Evolutionary conservation across 1,140 invertebrate species (phyloP).

Genomic region (Metopolophium dirhodum): DNA sequence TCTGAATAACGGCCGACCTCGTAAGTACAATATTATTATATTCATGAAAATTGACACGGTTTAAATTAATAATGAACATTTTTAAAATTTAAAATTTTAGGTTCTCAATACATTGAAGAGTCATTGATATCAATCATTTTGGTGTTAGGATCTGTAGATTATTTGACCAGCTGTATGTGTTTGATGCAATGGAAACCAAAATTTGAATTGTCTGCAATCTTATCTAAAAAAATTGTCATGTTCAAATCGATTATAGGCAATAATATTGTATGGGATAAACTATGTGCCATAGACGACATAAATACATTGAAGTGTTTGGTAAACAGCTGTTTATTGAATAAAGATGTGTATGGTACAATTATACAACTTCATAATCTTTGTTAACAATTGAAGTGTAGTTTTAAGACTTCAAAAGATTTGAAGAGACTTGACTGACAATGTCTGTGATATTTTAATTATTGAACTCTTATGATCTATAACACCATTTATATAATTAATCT

Average conservation of each 20-base stretch:
- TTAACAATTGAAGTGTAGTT: not conserved
- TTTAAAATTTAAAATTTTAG: not conserved
- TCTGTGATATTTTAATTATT: slow-evolving; percentile 37
- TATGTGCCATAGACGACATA: not conserved
- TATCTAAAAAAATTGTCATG: not conserved
- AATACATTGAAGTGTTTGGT: slow-evolving; percentile 8
- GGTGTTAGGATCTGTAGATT: slow-evolving; percentile 43
- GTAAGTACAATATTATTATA: slow-evolving; percentile 22
- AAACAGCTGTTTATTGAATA: slow-evolving; percentile 3
- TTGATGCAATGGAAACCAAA: slow-evolving; percentile 41
- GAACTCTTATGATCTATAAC: not conserved
- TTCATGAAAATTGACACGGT: not conserved
- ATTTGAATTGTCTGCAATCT: not conserved
- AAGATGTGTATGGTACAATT: slow-evolving; percentile 22
- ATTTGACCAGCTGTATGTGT: not conserved
- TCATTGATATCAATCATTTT: not conserved
- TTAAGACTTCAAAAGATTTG: not conserved
- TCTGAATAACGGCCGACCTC: slow-evolving; percentile 20
- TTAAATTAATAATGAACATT: not conserved
- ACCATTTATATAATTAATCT: not conserved
- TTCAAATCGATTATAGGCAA: slow-evolving; percentile 32
- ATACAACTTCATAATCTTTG: not conserved
- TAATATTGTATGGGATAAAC: slow-evolving; percentile 25
- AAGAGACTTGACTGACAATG: not conserved
- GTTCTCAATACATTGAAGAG: slow-evolving; percentile 49